Evolutionary conservation across 2,888 invertebrate species (phyloP).

Genomic region (Metalampra italica): DNA sequence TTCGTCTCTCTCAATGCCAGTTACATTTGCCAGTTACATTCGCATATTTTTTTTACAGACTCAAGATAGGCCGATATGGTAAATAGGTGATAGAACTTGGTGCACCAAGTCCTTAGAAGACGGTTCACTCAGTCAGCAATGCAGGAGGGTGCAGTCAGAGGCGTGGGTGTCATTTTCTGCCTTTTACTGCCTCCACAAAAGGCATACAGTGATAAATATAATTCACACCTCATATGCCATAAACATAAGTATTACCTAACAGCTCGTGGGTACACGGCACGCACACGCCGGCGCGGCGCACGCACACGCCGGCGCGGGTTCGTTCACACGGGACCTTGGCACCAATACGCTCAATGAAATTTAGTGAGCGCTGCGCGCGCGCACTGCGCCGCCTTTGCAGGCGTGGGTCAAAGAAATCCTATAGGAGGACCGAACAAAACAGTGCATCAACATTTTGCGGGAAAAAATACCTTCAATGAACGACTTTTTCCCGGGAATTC

Average conservation of each 20-base stretch:
- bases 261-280: not conserved
- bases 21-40: no score
- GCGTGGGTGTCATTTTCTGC: not conserved
- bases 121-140: not conserved
- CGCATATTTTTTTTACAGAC: no score
- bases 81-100: no score
- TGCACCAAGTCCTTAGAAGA: no score
- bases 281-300: not conserved
- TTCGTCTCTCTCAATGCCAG: no score
- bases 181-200: not conserved
- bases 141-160: not conserved
- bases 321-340: conserved; percentile 62
- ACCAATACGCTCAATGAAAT: conserved; percentile 40
- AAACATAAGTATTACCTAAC: conserved; percentile 8
- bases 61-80: no score
- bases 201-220: not conserved
- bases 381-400: not conserved
- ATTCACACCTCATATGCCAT: conserved; percentile 11
- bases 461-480: no score
- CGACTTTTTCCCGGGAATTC: no score
- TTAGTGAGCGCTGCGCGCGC: conserved; percentile 32
- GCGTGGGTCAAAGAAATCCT: not conserved
- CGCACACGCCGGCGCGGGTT: conserved; percentile 30
- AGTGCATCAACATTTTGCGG: no score
- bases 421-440: not conserved